phyloP scores from a whole-genome alignment of 2,113 vertebrate genomes.

The Lagopus leucura region DNA sequence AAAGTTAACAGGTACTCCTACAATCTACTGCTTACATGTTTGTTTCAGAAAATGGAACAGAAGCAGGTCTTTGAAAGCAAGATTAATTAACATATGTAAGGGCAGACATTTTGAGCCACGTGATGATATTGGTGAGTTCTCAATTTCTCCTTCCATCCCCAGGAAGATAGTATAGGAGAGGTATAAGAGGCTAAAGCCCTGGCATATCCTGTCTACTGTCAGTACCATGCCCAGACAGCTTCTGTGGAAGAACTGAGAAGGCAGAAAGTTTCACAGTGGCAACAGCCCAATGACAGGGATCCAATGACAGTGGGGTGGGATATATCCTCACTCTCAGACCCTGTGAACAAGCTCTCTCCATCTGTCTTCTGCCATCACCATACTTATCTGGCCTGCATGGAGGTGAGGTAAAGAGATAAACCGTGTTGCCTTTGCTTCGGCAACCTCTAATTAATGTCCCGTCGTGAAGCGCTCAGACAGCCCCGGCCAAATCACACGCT shows the following conservation, averaged over 20 bases:
- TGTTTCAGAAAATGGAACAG: neutral
- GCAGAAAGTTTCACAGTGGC: neutral
- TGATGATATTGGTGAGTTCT: neutral
- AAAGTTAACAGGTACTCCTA: neutral
- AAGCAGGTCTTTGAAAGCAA: neutral
- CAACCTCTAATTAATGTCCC: too few relatives aligned
- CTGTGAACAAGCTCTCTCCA: neutral
- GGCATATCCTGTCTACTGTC: neutral
- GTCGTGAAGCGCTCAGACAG: too few relatives aligned
- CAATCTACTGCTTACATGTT: neutral
- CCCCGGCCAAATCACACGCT: too few relatives aligned
- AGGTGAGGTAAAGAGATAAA: neutral
- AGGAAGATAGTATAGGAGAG: neutral
- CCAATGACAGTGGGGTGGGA: neutral
- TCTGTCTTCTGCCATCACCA: neutral
- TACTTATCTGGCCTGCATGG: neutral
- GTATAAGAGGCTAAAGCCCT: neutral
- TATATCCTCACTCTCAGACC: neutral
- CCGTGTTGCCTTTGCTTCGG: too few relatives aligned
- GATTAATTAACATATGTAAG: neutral
- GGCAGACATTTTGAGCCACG: neutral
- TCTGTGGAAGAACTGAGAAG: neutral
- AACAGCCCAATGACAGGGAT: neutral
- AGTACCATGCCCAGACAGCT: neutral
- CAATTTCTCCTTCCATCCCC: neutral